Base-by-base conservation (phyloP, 2,888 invertebrate species). In the Pollenia labialis region DNA sequence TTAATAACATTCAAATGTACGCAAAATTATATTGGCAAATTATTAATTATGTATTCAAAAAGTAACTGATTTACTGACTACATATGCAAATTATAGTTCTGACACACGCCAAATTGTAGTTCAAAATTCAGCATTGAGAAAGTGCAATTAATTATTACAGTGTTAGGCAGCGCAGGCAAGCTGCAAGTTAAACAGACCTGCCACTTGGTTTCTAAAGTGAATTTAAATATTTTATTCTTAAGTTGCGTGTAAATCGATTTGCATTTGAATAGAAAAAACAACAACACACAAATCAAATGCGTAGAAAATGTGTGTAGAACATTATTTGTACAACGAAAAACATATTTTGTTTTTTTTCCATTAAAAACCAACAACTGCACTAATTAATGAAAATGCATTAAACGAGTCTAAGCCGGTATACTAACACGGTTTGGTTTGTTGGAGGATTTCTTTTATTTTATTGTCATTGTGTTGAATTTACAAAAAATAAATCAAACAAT, bases 191-290 rank as follows among this genome's bases (percentile, higher is more conserved):
- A 18, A n/a, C 46, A 8, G 7, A 11, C 48, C 32, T 32, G 6
- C 32, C 32, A 32, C 32, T 32, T 32, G 32, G 4, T 32, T 32
- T 32, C 32, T 32, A 58, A 68, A 48, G 18, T 18, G 10, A 64
- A 50, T 62, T 58, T 77, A 11, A 71, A 71, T 62, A 18, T 76
- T 54, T 64, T 42, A 71, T 76, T 71, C 54, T 44, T 66, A 50
- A 81, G 23, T 83, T 76, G 86, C 83, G 72, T 86, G 86, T 64
- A 60, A 76, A 83, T 83, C 86, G 83, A 83, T 76, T 81, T 77
- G 54, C 52, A 76, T 56, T 75, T 50, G 48, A 46, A 23, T 9
- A 46, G 40, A 14, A 46, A 48, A n/a, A 23, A 44, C 16, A 3
- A 16, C 42, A 62, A 2, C 62, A 71, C 46, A 54, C 46, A 77